phyloP scores from a whole-genome alignment of 2,797 vertebrate species.

The Coregonus suidteri region DNA sequence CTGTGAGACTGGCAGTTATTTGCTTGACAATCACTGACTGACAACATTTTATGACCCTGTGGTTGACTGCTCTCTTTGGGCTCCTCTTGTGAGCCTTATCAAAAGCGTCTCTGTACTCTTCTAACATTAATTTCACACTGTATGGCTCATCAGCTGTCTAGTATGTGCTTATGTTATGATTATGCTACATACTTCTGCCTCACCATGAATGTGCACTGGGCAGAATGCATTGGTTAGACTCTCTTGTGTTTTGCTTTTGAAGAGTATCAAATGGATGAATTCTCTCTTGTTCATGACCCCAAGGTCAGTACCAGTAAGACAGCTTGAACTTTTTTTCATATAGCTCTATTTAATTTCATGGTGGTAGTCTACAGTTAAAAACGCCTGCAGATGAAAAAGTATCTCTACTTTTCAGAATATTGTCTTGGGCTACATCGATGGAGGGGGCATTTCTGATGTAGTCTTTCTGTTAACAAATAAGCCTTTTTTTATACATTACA shows the following conservation, averaged over 20 bases:
- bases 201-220: neutral
- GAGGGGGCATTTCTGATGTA: neutral
- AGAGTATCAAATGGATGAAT: neutral
- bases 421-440: neutral
- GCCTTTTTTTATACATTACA: neutral
- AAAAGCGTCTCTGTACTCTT: slow-evolving; percentile 2
- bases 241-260: neutral
- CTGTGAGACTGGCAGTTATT: too few relatives aligned
- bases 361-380: too few relatives aligned
- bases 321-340: too few relatives aligned
- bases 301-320: too few relatives aligned
- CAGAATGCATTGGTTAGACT: neutral
- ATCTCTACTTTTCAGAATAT: neutral
- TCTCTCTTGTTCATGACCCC: too few relatives aligned
- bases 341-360: too few relatives aligned
- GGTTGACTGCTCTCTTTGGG: slow-evolving; percentile 40
- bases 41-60: slow-evolving; percentile 6
- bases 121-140: slow-evolving; percentile 22
- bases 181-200: neutral
- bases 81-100: slow-evolving; percentile 8
- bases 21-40: too few relatives aligned
- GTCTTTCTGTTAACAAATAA: neutral
- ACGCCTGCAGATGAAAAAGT: neutral
- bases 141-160: neutral
- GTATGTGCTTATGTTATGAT: neutral